Percentiles rank a stretch among this genome's conserved stretches.
Conservation (phyloP, 1,140 invertebrate genomes). For the Panagrolaimus sp. region DNA sequence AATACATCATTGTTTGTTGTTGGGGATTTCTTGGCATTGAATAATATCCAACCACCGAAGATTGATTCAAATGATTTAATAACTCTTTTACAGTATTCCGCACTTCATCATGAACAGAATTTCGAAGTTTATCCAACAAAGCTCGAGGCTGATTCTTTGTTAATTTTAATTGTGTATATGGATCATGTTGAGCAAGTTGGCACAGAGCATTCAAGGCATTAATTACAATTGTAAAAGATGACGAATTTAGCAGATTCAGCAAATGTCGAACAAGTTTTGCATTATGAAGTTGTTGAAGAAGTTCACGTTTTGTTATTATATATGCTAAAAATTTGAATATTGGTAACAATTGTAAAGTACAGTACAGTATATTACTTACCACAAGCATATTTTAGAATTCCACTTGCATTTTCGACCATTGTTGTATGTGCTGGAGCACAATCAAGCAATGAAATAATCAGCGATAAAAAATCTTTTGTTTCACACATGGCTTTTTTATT, state of each 20-base stretch:
- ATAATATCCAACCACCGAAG: constrained; percentile 17
- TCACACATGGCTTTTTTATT: constrained; percentile 49
- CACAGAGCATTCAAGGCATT: constrained; percentile 37
- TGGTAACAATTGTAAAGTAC: too few relatives aligned
- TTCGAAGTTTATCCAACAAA: constrained; percentile 29
- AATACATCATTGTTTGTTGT: background rate
- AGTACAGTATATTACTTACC: constrained; percentile 30
- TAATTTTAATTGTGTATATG: constrained; percentile 25
- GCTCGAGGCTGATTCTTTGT: constrained; percentile 26
- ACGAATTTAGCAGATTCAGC: constrained; percentile 34
- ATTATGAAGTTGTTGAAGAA: constrained; percentile 32
- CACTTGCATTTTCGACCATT: constrained; percentile 42
- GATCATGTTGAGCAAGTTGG: constrained; percentile 24
- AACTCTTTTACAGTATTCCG: constrained; percentile 30
- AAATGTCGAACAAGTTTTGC: constrained; percentile 34
- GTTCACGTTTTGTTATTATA: constrained; percentile 16
- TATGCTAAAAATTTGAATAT: background rate
- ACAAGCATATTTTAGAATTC: constrained; percentile 39
- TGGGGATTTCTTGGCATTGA: constrained; percentile 13
- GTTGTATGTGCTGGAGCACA: constrained; percentile 26
- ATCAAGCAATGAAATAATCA: constrained; percentile 29
- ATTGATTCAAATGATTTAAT: constrained; percentile 34
- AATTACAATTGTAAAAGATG: constrained; percentile 35
- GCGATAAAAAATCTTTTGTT: constrained; percentile 23
- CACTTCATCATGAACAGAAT: constrained; percentile 41